phyloP scores from a whole-genome alignment of 2,113 vertebrate genomes.

The Ahaetulla prasina region DNA sequence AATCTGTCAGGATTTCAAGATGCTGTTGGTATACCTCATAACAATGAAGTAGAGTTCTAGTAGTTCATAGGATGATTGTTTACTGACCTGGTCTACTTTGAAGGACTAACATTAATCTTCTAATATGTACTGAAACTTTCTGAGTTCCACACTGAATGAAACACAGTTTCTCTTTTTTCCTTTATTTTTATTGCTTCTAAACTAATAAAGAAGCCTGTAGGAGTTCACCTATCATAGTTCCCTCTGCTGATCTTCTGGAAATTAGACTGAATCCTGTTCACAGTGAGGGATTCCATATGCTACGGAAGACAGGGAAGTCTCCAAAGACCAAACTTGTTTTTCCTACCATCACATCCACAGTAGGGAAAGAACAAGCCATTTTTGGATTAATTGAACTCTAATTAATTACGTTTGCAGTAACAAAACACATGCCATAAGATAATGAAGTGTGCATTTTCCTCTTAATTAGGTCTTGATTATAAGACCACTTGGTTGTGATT shows the following conservation, averaged over 20 bases:
- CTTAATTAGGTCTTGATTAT: conserved; percentile 55
- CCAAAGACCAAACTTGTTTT: rapidly evolving
- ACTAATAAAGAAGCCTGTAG: background rate
- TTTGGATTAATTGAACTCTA: conserved; percentile 48
- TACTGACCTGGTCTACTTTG: background rate
- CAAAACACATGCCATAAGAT: background rate
- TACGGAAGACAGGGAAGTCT: background rate
- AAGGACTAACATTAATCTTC: background rate
- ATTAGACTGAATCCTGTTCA: background rate
- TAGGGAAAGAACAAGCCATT: conserved; percentile 19
- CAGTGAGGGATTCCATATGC: background rate
- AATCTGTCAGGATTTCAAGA: background rate
- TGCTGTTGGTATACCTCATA: background rate
- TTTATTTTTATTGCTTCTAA: background rate
- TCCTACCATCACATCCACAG: background rate
- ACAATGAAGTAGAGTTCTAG: background rate
- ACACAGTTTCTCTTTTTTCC: background rate
- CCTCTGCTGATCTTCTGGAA: background rate
- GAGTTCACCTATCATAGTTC: background rate
- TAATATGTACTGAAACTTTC: background rate
- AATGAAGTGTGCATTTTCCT: conserved; percentile 35
- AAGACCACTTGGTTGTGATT: conserved; percentile 41
- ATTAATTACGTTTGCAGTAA: conserved; percentile 56
- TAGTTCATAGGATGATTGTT: background rate
- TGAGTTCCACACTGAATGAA: background rate